A percentile compares a stretch with the other conserved stretches of the same genome.
phyloP scores from a whole-genome alignment of 2,797 vertebrate genomes.

The Anas acuta region DNA sequence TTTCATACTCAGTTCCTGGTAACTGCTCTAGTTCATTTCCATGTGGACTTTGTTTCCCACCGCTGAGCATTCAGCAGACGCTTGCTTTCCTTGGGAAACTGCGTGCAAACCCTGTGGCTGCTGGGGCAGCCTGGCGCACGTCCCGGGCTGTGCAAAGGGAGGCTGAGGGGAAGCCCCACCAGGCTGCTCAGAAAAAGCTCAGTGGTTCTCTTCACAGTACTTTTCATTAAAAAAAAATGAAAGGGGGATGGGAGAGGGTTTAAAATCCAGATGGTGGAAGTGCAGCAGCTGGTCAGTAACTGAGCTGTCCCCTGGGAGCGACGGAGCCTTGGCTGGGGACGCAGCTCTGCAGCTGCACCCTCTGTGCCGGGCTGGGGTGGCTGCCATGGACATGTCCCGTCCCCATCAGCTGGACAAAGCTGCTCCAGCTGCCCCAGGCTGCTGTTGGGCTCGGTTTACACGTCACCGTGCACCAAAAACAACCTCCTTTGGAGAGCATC shows the following conservation, averaged over 20 bases:
- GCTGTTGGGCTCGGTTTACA: background rate
- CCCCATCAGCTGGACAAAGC: background rate
- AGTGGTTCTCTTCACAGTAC: too few species aligned
- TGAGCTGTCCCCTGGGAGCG: background rate
- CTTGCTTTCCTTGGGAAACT: background rate
- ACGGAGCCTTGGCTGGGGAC: background rate
- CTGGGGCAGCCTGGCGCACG: background rate
- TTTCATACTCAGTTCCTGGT: background rate
- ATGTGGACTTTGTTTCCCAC: too few species aligned
- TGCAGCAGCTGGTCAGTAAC: background rate
- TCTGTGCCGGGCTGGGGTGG: background rate
- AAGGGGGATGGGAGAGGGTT: too few species aligned
- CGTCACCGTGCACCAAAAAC: background rate
- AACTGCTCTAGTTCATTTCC: background rate
- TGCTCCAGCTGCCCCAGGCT: background rate
- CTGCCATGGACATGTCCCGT: background rate
- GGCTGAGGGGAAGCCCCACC: background rate
- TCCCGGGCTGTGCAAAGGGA: too few species aligned
- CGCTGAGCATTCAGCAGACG: fast-evolving
- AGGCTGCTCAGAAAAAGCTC: background rate
- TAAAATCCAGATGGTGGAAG: background rate
- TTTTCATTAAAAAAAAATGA: too few species aligned
- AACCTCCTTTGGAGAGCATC: background rate
- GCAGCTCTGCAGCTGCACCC: background rate
- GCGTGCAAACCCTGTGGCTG: background rate